Conservation (phyloP, 2,888 invertebrate genomes). For the Drosophila barbarae region DNA sequence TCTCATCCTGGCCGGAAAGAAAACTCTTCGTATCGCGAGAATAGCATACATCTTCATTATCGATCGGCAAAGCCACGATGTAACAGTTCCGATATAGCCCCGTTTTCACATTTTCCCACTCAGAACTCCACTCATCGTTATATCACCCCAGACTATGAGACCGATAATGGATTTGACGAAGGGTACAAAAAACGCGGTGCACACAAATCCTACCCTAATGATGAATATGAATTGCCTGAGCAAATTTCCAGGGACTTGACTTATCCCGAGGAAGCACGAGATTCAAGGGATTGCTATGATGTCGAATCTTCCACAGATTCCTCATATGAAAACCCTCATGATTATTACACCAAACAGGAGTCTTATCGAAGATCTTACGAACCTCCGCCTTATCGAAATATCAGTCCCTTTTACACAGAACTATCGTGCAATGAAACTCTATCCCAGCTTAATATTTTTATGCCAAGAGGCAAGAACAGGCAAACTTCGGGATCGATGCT, state of each 20-base stretch:
- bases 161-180: neutral
- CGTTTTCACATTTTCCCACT: neutral
- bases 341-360: neutral
- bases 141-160: neutral
- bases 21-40: neutral
- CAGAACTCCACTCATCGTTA: neutral
- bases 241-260: neutral
- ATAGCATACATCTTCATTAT: neutral
- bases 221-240: neutral
- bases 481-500: slow-evolving; percentile 11
- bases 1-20: neutral
- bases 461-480: neutral
- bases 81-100: neutral
- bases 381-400: neutral
- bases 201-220: neutral
- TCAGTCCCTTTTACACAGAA: neutral
- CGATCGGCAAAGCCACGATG: neutral
- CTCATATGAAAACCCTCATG: neutral
- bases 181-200: neutral
- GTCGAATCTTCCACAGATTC: neutral
- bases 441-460: neutral
- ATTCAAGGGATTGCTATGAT: neutral
- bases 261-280: neutral
- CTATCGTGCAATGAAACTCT: neutral
- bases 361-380: neutral